Percentiles rank a stretch among this genome's conserved stretches.
phyloP scores from a whole-genome alignment of 35 echinoderm and acorn worm species.

The Acanthaster planci region DNA sequence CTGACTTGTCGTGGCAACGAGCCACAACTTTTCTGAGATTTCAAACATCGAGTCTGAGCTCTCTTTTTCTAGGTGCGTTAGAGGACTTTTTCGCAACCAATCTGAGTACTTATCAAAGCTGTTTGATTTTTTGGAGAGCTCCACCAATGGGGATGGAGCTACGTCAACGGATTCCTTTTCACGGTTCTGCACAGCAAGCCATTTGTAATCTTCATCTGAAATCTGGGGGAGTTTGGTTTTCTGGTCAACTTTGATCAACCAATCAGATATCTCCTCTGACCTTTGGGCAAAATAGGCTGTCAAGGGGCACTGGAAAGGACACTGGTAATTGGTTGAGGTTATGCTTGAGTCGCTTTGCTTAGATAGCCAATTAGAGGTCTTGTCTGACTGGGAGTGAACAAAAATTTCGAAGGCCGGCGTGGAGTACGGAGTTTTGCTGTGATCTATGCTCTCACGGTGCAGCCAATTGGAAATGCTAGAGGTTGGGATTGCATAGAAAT shows the following conservation, averaged over 20 bases:
- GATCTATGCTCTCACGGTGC: not conserved
- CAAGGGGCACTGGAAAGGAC: not conserved
- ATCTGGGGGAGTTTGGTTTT: not conserved
- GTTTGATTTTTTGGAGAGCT: no score
- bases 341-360: not conserved
- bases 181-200: no score
- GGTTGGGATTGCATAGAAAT: not conserved
- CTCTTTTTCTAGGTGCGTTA: not conserved
- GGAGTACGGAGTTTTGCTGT: not conserved
- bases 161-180: no score
- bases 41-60: not conserved
- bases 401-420: not conserved
- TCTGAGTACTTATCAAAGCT: not conserved
- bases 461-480: not conserved
- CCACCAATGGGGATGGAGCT: no score
- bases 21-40: not conserved
- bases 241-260: not conserved
- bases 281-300: not conserved
- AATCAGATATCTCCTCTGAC: not conserved
- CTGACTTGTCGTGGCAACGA: not conserved
- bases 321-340: not conserved
- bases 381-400: conserved; percentile 7
- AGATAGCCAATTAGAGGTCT: not conserved
- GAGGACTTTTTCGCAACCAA: not conserved
- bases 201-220: not conserved